A percentile compares a stretch with the other conserved stretches of the same genome.
phyloP scores from a whole-genome alignment of 1,140 invertebrate species.

The Prorops nasuta region DNA sequence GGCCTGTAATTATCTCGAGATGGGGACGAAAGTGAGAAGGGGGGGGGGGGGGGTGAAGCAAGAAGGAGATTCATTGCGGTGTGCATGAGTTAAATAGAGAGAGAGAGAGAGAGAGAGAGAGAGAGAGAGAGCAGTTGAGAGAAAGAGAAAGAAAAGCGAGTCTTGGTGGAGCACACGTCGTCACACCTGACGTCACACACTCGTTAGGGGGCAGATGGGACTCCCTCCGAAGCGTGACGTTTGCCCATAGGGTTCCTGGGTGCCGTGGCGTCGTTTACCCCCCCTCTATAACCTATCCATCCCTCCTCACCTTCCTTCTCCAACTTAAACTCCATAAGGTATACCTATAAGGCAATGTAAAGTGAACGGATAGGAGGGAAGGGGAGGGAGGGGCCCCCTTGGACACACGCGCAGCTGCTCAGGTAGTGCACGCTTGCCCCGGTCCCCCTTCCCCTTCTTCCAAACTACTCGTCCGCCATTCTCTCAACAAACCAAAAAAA shows the following conservation, averaged over 20 bases:
- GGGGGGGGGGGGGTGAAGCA: background rate
- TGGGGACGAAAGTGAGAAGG: background rate
- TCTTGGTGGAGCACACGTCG: slow-evolving; percentile 35
- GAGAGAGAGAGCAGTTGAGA: no score
- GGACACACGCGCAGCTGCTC: slow-evolving; percentile 47
- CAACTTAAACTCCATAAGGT: slow-evolving; percentile 40
- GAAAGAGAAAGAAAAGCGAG: no score
- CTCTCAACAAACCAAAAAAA: no score
- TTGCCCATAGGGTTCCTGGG: slow-evolving; percentile 40
- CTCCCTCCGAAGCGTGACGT: slow-evolving; percentile 55
- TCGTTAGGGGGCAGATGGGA: slow-evolving; percentile 55
- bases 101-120: background rate
- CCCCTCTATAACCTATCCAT: slow-evolving; percentile 7
- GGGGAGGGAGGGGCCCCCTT: slow-evolving; percentile 36
- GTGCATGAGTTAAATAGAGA: background rate
- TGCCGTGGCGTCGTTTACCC: slow-evolving; percentile 11
- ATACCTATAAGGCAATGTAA: slow-evolving; percentile 50
- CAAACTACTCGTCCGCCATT: no score
- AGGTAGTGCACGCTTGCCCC: slow-evolving; percentile 51
- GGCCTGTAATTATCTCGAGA: no score
- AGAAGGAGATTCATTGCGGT: no score
- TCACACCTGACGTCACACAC: slow-evolving; percentile 57
- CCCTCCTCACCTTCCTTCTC: slow-evolving; percentile 23
- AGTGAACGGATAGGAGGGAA: slow-evolving; percentile 44
- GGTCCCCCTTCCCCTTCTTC: slow-evolving; percentile 27